Conservation (phyloP, 2,797 vertebrate species). For the Microctenopoma steveboyesi region DNA sequence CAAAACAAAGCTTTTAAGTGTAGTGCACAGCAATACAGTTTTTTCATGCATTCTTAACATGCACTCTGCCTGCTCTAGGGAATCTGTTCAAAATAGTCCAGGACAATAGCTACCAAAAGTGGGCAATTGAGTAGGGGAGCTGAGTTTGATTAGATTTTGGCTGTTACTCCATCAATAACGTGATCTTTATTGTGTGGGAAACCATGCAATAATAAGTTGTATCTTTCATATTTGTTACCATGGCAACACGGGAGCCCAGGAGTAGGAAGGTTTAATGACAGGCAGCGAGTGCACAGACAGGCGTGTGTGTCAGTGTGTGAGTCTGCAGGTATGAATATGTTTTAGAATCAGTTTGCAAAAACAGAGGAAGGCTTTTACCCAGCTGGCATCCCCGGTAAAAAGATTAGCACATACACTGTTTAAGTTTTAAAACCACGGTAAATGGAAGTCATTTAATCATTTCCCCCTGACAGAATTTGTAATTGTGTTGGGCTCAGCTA, state of each 20-base stretch:
- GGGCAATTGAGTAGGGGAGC: neutral
- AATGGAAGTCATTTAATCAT: constrained; percentile 66
- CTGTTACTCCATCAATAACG: constrained; percentile 2
- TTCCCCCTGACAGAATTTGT: constrained; percentile 57
- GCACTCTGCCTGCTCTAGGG: neutral
- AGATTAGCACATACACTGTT: constrained; percentile 50
- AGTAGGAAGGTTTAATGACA: constrained; percentile 52
- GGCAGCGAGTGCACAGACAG: constrained; percentile 28
- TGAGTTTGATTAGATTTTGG: constrained; percentile 5
- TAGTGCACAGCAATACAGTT: neutral
- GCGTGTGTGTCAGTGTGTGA: neutral
- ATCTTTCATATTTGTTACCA: constrained; percentile 35
- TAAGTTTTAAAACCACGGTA: constrained; percentile 54
- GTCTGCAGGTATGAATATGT: constrained; percentile 36
- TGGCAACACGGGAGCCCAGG: constrained; percentile 55
- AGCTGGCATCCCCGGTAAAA: constrained; percentile 38
- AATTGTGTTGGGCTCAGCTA: constrained; percentile 39
- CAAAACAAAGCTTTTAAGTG: constrained; percentile 34
- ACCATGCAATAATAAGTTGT: constrained; percentile 9
- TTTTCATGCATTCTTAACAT: constrained; percentile 3
- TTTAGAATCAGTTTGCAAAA: constrained; percentile 45
- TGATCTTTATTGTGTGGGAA: constrained; percentile 10
- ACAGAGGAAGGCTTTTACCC: constrained; percentile 45
- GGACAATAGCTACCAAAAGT: constrained; percentile 1
- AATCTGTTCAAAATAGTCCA: neutral